phyloP scores from a whole-genome alignment of 2,113 vertebrate species.

The Irena cyanogastra region DNA sequence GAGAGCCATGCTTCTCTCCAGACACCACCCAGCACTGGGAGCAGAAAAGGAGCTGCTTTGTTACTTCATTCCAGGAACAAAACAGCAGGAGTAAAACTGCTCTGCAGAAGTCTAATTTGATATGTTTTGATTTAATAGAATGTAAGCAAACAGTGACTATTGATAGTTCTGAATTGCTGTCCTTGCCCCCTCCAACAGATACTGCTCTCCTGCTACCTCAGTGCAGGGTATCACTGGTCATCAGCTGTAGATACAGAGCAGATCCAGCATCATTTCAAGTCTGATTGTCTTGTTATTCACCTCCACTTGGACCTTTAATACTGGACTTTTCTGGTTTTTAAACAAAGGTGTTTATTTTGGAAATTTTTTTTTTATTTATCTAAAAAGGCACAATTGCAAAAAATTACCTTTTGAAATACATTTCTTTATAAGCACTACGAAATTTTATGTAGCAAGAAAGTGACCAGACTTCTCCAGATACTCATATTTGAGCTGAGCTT shows the following conservation, averaged over 20 bases:
- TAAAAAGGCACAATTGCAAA: conserved; percentile 70
- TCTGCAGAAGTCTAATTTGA: accelerated
- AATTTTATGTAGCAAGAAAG: conserved; percentile 35
- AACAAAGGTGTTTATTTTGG: conserved; percentile 63
- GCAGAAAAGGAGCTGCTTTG: neutral
- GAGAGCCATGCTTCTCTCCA: neutral
- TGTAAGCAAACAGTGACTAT: neutral
- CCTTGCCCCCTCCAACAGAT: neutral
- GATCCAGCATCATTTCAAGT: neutral
- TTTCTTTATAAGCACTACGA: conserved; percentile 43
- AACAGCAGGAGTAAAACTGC: neutral
- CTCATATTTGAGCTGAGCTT: neutral
- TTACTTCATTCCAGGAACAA: neutral
- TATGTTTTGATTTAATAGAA: neutral
- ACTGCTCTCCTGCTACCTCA: neutral
- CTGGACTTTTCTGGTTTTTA: neutral
- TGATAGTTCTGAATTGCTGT: neutral
- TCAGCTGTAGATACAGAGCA: accelerated
- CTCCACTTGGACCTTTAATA: neutral
- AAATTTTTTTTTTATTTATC: conserved; percentile 55
- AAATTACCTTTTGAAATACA: conserved; percentile 55
- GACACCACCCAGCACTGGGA: neutral
- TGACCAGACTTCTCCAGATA: neutral
- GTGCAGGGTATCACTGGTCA: too few relatives aligned
- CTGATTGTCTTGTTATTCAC: neutral